phyloP scores from a whole-genome alignment of 2,797 vertebrate species.

The Phataginus tricuspis region DNA sequence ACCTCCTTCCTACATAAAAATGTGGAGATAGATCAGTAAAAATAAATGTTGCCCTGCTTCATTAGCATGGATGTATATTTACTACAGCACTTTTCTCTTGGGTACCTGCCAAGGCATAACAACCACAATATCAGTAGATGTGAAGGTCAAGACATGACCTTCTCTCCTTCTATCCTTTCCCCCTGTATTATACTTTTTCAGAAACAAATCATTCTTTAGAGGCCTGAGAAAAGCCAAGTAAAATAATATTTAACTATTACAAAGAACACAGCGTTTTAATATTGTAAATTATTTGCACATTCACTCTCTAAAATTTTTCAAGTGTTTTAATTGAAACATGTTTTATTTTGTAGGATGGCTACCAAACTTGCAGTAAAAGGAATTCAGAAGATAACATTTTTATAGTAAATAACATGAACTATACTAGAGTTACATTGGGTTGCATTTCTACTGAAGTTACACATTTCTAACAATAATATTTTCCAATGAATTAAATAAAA shows the following conservation, averaged over 20 bases:
- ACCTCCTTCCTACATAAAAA: not conserved
- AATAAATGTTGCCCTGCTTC: not conserved
- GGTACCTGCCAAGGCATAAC: not conserved
- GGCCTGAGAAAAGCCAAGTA: not conserved
- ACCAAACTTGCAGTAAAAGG: not conserved
- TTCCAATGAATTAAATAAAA: slow-evolving; percentile 30
- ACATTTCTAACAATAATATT: not conserved
- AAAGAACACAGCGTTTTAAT: not conserved
- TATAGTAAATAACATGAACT: not conserved
- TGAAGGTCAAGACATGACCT: not conserved
- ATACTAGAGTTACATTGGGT: not conserved
- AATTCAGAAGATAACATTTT: slow-evolving; percentile 1
- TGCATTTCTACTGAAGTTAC: not conserved
- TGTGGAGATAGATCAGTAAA: not conserved
- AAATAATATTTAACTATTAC: not conserved
- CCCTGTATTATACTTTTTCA: not conserved
- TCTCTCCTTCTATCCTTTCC: not conserved
- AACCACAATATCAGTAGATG: not conserved
- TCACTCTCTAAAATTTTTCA: not conserved
- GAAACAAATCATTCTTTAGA: not conserved
- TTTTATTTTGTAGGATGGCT: not conserved
- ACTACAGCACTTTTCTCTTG: not conserved
- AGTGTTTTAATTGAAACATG: not conserved
- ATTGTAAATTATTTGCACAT: not conserved
- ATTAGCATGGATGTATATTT: not conserved